Evolutionary conservation across 2,888 invertebrate species (phyloP).

Genomic region (Odontomyia ornata): DNA sequence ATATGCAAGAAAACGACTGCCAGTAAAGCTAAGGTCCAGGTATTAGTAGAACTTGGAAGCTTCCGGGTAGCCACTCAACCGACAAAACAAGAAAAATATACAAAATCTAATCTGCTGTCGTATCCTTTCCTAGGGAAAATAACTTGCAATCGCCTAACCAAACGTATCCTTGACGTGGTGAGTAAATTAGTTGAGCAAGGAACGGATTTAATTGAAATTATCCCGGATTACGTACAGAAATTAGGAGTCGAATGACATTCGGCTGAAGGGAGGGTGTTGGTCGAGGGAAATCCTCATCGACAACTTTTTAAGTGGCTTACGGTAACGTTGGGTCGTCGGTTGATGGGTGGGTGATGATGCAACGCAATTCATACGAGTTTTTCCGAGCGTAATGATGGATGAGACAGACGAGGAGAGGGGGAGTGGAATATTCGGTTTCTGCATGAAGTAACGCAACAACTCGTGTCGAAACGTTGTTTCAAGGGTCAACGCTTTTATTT

Average conservation of each 20-base stretch:
- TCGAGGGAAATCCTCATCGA: conserved; percentile 30
- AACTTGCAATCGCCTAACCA: neutral
- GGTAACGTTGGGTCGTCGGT: conserved; percentile 12
- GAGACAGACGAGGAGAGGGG: neutral
- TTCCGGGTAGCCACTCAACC: neutral
- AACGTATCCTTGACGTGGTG: neutral
- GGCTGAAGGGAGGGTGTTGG: conserved; percentile 17
- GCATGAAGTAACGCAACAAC: neutral
- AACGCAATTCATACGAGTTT: neutral
- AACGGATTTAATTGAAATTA: conserved; percentile 56
- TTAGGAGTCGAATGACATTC: conserved; percentile 49
- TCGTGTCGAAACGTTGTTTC: neutral
- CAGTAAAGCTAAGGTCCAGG: neutral
- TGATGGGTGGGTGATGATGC: neutral
- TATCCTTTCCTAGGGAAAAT: too few species aligned
- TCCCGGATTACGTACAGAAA: conserved; percentile 55
- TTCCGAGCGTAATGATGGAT: neutral
- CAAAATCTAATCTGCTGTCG: neutral
- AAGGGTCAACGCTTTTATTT: conserved; percentile 18
- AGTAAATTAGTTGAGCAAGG: conserved; percentile 42
- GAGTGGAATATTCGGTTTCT: neutral
- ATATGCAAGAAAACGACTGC: conserved; percentile 14
- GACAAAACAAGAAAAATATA: conserved; percentile 19
- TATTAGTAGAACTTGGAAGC: neutral
- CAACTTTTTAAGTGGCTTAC: conserved; percentile 32